These are phyloP conservation scores for Nothobranchius kuhntae DNA, from an alignment of 2,113 vertebrate genomes.

Conservation along the genomic window DNA sequence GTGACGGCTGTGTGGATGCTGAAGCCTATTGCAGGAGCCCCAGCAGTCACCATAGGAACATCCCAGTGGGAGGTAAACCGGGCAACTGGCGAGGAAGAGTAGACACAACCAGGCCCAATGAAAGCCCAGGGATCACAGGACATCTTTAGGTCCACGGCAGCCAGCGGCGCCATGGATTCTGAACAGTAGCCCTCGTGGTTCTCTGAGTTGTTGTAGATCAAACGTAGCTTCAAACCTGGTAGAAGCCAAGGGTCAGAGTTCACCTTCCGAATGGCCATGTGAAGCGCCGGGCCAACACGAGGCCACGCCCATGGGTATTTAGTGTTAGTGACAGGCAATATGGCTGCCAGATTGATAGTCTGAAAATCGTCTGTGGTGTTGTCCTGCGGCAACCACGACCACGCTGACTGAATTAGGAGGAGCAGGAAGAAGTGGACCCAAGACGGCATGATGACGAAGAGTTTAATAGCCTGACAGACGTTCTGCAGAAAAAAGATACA, in stretches of 20 bases:
- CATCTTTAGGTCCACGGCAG: constrained; percentile 87
- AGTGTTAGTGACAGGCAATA: constrained; percentile 86
- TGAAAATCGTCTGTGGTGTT: constrained; percentile 19
- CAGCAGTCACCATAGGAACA: constrained; percentile 88
- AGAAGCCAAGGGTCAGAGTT: constrained; percentile 78
- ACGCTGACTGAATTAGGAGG: constrained; percentile 5
- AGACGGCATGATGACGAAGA: constrained; percentile 22
- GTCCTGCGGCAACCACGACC: not conserved
- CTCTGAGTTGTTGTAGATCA: constrained; percentile 85
- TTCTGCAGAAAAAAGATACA: constrained; percentile 17
- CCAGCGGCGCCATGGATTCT: constrained; percentile 83
- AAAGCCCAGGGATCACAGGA: constrained; percentile 84
- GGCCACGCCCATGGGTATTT: constrained; percentile 93
- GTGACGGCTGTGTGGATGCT: constrained; percentile 79
- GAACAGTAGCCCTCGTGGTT: constrained; percentile 84
- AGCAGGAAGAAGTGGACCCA: constrained; percentile 3
- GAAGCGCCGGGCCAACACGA: constrained; percentile 86
- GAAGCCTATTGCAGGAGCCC: constrained; percentile 84
- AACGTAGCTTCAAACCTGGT: constrained; percentile 70
- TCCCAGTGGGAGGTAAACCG: constrained; percentile 88
- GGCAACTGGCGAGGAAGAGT: constrained; percentile 84
- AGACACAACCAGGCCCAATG: constrained; percentile 89
- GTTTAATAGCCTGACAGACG: constrained; percentile 24
- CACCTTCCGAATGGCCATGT: constrained; percentile 75
- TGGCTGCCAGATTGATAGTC: constrained; percentile 85